These are phyloP conservation scores for Acrocyrtus sp. DNA, from an alignment of 2,888 invertebrate genomes.

Conservation along the genomic window DNA sequence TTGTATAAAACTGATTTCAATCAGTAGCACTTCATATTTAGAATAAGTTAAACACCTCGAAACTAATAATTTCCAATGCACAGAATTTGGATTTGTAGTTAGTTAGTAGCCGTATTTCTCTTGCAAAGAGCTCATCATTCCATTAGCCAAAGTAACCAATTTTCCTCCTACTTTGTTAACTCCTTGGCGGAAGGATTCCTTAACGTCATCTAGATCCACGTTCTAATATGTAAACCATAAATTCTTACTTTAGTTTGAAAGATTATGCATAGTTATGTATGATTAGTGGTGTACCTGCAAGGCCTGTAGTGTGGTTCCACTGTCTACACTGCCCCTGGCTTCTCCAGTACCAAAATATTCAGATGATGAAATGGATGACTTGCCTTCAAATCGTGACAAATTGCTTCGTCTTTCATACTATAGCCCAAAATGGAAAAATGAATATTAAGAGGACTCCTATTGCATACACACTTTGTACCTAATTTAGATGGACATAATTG, in stretches of 20 bases:
- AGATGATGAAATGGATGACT: slow-evolving; percentile 93
- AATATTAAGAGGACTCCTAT: neutral
- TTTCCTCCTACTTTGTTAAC: slow-evolving; percentile 98
- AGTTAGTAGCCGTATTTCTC: slow-evolving; percentile 68
- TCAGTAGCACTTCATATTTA: too few relatives aligned
- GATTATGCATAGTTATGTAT: neutral
- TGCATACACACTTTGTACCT: neutral
- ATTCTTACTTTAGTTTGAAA: neutral
- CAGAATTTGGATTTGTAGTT: too few relatives aligned
- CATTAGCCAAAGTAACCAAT: slow-evolving; percentile 92
- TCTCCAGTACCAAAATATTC: slow-evolving; percentile 82
- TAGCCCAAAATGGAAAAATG: slow-evolving; percentile 18
- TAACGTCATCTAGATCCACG: slow-evolving; percentile 93
- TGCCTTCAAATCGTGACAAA: slow-evolving; percentile 87
- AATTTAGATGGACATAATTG: too few relatives aligned
- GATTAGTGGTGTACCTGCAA: slow-evolving; percentile 20
- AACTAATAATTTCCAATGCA: too few relatives aligned
- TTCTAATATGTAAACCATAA: slow-evolving; percentile 64
- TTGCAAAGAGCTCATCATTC: slow-evolving; percentile 93
- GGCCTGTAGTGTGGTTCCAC: slow-evolving; percentile 33
- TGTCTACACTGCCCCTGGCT: neutral
- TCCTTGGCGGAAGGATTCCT: slow-evolving; percentile 95
- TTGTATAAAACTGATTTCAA: too few relatives aligned
- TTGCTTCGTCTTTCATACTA: slow-evolving; percentile 71
- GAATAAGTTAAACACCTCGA: too few relatives aligned